Evolutionary conservation across 2,113 vertebrate genomes (phyloP).

Genomic region (Tachysurus vachellii): DNA sequence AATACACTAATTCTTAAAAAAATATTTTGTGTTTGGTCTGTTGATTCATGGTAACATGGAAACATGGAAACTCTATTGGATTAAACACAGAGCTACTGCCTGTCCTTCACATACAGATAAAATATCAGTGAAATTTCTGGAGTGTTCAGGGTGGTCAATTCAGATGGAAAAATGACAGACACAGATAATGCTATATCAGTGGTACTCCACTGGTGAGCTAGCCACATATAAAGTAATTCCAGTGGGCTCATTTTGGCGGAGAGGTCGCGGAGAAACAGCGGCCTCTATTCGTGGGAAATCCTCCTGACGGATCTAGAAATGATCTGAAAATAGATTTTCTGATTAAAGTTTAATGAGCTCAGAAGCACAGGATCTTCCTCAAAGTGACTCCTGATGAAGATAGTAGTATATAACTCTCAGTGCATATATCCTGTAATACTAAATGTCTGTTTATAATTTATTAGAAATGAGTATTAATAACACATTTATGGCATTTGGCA

Average conservation of each 20-base stretch:
- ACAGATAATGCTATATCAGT: background rate
- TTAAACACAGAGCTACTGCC: background rate
- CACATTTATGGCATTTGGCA: too few relatives aligned
- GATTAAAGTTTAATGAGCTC: slow-evolving; percentile 81
- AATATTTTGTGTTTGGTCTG: background rate
- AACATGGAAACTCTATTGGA: background rate
- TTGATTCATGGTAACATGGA: background rate
- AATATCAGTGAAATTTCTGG: background rate
- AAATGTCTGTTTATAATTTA: background rate
- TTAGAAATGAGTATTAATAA: background rate
- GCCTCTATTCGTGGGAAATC: slow-evolving; percentile 66
- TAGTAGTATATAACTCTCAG: slow-evolving; percentile 17
- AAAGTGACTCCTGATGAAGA: slow-evolving; percentile 67
- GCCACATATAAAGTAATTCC: slow-evolving; percentile 40
- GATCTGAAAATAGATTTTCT: slow-evolving; percentile 80
- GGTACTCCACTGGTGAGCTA: slow-evolving; percentile 21
- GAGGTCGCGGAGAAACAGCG: slow-evolving; percentile 55
- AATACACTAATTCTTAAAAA: background rate
- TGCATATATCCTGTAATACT: background rate
- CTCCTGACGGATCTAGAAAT: slow-evolving; percentile 73
- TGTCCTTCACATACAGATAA: background rate
- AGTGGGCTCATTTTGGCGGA: slow-evolving; percentile 30
- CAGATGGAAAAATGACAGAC: background rate
- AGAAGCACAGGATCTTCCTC: slow-evolving; percentile 70
- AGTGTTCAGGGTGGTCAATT: background rate